Evolutionary conservation across 2,113 vertebrate species (phyloP).

Genomic region (Melanerpes formicivorus): DNA sequence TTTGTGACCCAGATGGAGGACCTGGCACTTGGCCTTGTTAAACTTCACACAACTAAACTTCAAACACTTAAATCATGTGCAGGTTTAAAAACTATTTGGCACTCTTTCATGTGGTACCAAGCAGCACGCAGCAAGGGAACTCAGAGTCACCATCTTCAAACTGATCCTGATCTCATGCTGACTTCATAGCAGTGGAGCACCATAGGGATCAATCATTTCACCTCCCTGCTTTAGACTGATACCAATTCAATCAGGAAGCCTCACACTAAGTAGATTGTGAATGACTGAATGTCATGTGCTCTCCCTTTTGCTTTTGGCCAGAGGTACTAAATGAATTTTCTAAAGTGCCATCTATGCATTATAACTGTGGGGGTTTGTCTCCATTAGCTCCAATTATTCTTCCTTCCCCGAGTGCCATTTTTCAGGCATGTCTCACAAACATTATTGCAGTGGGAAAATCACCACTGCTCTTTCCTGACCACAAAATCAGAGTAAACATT

Average conservation of each 20-base stretch:
- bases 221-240: slow-evolving; percentile 2
- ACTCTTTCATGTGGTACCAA: background rate
- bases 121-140: background rate
- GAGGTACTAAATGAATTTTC: slow-evolving; percentile 46
- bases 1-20: too few species aligned
- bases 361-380: slow-evolving; percentile 33
- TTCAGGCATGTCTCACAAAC: slow-evolving; percentile 28
- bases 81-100: background rate
- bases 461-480: background rate
- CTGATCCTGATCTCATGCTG: background rate
- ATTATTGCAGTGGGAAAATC: slow-evolving; percentile 30
- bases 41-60: too few species aligned
- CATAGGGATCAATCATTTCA: background rate
- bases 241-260: slow-evolving; percentile 11
- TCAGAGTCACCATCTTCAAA: background rate
- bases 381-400: slow-evolving; percentile 52
- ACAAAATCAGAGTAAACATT: slow-evolving; percentile 11
- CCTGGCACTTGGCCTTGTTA: too few species aligned
- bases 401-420: slow-evolving; percentile 42
- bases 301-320: slow-evolving; percentile 10
- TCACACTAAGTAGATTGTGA: background rate
- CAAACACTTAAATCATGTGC: background rate
- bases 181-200: background rate
- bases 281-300: background rate
- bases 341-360: slow-evolving; percentile 33